Evolutionary conservation across 2,113 vertebrate species (phyloP).

Genomic region (Bambusicola thoracicus): DNA sequence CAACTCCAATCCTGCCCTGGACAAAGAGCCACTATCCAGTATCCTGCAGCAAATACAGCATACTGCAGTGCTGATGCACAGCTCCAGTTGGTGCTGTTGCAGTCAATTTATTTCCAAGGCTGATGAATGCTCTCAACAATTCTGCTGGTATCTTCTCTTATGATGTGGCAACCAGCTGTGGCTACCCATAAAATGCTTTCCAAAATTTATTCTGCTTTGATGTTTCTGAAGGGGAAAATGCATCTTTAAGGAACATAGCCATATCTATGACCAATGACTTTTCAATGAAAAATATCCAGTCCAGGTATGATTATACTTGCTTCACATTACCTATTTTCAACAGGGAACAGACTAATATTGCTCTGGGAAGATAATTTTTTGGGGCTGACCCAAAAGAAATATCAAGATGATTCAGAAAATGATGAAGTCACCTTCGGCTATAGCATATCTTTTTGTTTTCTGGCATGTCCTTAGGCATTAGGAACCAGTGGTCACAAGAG

Average conservation of each 20-base stretch:
- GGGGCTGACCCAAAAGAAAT: background rate
- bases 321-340: background rate
- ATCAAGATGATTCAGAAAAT: background rate
- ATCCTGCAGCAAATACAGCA: background rate
- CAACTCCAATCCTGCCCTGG: background rate
- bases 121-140: background rate
- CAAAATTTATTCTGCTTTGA: background rate
- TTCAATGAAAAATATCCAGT: background rate
- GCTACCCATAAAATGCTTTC: background rate
- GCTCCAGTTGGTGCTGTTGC: background rate
- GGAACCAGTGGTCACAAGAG: background rate
- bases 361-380: background rate
- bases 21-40: background rate
- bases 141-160: background rate
- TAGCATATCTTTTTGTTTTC: background rate
- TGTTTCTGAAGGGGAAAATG: background rate
- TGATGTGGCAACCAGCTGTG: background rate
- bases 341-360: background rate
- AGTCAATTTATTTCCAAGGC: background rate
- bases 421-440: background rate
- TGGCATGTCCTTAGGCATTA: background rate
- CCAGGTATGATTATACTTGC: background rate
- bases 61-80: rapidly evolving
- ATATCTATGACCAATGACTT: background rate
- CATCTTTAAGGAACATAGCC: background rate